Evolutionary conservation across 2,113 vertebrate species (phyloP).

Genomic region (Ptychochromis oligacanthus): DNA sequence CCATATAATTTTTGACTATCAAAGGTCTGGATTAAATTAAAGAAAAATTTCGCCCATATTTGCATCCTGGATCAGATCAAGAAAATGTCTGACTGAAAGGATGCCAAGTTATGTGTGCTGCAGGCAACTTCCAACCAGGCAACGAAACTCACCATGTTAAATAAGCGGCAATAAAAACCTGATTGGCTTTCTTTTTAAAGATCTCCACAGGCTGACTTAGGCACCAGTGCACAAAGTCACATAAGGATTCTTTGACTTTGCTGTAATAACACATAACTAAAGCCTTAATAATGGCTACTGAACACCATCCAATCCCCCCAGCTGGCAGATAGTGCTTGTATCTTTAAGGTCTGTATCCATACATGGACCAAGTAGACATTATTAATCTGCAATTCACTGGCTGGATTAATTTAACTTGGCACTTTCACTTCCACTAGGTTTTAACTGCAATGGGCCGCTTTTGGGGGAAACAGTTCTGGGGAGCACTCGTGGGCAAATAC

Average conservation of each 20-base stretch:
- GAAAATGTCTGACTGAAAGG: neutral
- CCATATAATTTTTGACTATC: neutral
- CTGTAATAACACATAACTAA: neutral
- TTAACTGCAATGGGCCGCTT: accelerated
- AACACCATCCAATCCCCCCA: neutral
- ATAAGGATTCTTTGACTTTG: neutral
- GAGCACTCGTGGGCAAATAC: too few relatives aligned
- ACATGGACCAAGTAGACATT: neutral
- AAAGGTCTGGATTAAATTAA: neutral
- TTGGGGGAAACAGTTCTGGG: too few relatives aligned
- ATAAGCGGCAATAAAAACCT: neutral
- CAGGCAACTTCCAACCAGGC: neutral
- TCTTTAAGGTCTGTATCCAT: neutral
- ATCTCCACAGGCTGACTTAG: neutral
- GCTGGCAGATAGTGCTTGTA: neutral
- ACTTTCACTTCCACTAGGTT: accelerated
- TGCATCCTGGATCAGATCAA: neutral
- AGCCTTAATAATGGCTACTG: neutral
- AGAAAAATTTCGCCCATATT: neutral
- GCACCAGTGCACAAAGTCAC: neutral
- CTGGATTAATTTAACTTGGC: neutral
- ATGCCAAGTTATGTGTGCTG: neutral
- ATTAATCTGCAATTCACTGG: neutral
- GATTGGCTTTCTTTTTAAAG: neutral
- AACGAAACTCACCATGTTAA: neutral